A percentile compares a stretch with the other conserved stretches of the same genome.
phyloP scores from a whole-genome alignment of 2,113 vertebrate genomes.

The Mastomys natalensis region DNA sequence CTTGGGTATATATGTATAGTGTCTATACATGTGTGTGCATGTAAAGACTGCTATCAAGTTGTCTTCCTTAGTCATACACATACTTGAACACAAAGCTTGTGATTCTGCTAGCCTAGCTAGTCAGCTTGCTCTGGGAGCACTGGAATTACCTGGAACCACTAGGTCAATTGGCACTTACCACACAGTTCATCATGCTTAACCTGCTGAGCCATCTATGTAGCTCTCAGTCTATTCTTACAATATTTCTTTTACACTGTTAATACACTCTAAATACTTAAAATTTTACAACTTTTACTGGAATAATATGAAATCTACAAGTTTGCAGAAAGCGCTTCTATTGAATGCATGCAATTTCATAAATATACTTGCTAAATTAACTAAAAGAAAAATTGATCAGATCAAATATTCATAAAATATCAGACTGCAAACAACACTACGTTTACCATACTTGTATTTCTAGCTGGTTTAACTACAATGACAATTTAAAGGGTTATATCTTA shows the following conservation, averaged over 20 bases:
- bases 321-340: constrained; percentile 3
- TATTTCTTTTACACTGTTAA: constrained; percentile 1
- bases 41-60: not conserved
- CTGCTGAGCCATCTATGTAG: too few relatives aligned
- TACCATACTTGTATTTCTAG: not conserved
- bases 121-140: not conserved
- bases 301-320: constrained; percentile 5
- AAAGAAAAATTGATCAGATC: constrained; percentile 8
- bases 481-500: not conserved
- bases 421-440: constrained; percentile 3
- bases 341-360: constrained; percentile 55
- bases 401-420: constrained; percentile 41
- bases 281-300: constrained; percentile 30
- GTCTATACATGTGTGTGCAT: not conserved
- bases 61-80: not conserved
- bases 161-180: not conserved
- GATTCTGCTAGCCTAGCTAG: not conserved
- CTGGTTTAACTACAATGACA: not conserved
- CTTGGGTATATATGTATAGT: not conserved
- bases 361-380: constrained; percentile 1
- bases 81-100: not conserved
- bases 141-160: not conserved
- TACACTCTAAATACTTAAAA: constrained; percentile 15
- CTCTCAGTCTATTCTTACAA: not conserved
- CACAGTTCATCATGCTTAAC: not conserved